Evolutionary conservation across 2,888 invertebrate species (phyloP).

Genomic region (Pyralis farinalis): DNA sequence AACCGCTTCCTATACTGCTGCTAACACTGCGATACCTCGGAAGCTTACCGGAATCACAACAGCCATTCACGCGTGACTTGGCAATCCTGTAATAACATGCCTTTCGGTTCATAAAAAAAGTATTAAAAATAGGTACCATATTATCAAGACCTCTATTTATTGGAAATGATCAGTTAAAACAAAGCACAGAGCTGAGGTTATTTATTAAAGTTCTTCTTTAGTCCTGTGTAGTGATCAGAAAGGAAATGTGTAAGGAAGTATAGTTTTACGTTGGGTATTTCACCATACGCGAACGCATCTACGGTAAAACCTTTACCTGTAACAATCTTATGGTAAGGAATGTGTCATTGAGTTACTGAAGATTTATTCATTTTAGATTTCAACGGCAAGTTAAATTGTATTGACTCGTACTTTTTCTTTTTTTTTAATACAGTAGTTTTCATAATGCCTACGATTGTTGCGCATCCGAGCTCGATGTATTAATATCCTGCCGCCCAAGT

Average conservation of each 20-base stretch:
- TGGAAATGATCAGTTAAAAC: too few relatives aligned
- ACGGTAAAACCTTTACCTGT: constrained; percentile 85
- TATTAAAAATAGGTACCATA: too few relatives aligned
- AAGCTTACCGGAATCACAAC: too few relatives aligned
- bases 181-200: too few relatives aligned
- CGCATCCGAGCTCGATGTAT: constrained; percentile 37
- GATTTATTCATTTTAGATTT: constrained; percentile 47
- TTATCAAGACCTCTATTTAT: too few relatives aligned
- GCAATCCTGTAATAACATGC: too few relatives aligned
- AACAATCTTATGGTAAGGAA: constrained; percentile 66
- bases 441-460: constrained; percentile 32
- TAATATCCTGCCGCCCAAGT: constrained; percentile 33
- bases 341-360: constrained; percentile 30
- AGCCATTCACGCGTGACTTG: too few relatives aligned
- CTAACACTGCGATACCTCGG: too few relatives aligned
- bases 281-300: constrained; percentile 88
- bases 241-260: constrained; percentile 91
- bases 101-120: too few relatives aligned
- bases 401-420: constrained; percentile 44
- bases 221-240: constrained; percentile 88
- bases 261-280: constrained; percentile 83
- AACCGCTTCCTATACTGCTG: too few relatives aligned
- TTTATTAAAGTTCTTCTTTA: constrained; percentile 84
- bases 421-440: constrained; percentile 30
- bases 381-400: constrained; percentile 45